Conservation (phyloP, 1,140 invertebrate species). For the Cydia splendana region DNA sequence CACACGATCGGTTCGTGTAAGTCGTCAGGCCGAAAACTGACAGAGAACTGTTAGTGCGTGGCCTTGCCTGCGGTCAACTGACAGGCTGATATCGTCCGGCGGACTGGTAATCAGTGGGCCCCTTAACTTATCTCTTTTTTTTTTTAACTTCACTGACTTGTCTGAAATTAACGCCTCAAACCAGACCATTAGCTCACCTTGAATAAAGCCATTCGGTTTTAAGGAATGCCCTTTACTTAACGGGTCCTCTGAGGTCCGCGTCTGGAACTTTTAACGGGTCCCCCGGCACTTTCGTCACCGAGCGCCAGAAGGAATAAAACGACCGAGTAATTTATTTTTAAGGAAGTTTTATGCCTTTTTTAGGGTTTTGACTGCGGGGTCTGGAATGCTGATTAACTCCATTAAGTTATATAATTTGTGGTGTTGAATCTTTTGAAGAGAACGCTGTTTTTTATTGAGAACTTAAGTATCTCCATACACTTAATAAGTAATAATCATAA, state of each 20-base stretch:
- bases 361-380: not conserved
- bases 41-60: no score
- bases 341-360: constrained; percentile 6
- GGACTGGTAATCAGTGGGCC: no score
- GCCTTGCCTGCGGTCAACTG: no score
- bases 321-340: constrained; percentile 23
- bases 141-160: not conserved
- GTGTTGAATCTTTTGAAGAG: not conserved
- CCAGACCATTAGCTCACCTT: not conserved
- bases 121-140: no score
- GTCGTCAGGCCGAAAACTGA: no score
- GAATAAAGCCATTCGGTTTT: not conserved
- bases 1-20: no score
- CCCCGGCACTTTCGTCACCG: not conserved
- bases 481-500: no score
- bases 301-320: not conserved
- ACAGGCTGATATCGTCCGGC: no score
- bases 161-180: not conserved
- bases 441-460: not conserved
- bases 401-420: not conserved
- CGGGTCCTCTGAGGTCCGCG: not conserved
- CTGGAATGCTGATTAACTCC: not conserved
- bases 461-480: not conserved
- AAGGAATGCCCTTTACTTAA: not conserved
- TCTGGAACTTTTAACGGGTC: not conserved